A percentile compares a stretch with the other conserved stretches of the same genome.
Conservation (phyloP, 2,113 vertebrate species). For the Hyla sarda region DNA sequence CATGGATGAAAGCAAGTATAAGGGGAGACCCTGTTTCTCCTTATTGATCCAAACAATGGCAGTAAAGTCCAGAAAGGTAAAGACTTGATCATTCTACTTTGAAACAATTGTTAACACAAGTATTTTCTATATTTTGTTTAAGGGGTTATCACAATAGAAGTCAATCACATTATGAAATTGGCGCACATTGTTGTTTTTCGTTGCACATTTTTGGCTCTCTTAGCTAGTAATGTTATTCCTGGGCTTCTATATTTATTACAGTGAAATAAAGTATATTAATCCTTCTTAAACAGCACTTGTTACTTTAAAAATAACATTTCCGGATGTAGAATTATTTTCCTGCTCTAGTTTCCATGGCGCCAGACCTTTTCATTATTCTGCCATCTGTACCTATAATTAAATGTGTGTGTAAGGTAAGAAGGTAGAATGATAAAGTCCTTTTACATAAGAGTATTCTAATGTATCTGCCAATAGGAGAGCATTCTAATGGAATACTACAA, state of each 20-base stretch:
- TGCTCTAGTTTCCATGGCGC: slow-evolving; percentile 44
- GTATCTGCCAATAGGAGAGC: slow-evolving; percentile 17
- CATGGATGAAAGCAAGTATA: too few relatives aligned
- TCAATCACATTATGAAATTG: neutral
- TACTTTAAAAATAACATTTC: slow-evolving; percentile 28
- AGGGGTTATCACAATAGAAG: neutral
- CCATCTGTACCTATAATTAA: slow-evolving; percentile 41
- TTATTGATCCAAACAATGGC: too few relatives aligned
- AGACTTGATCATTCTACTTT: neutral
- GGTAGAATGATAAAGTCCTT: slow-evolving; percentile 20
- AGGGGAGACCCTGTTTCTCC: too few relatives aligned
- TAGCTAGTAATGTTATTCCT: neutral
- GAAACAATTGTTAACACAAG: neutral
- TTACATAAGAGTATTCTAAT: slow-evolving; percentile 10
- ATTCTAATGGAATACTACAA: slow-evolving; percentile 1
- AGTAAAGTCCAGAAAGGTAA: too few relatives aligned
- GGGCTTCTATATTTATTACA: neutral
- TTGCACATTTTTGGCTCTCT: neutral
- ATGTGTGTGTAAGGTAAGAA: slow-evolving; percentile 41
- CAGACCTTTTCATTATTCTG: slow-evolving; percentile 46
- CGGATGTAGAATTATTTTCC: slow-evolving; percentile 22
- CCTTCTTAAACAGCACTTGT: slow-evolving; percentile 9
- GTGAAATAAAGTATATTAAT: neutral
- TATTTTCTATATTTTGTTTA: neutral
- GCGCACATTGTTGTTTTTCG: neutral